These are phyloP conservation scores for Megalonaias nervosa DNA, from an alignment of 1,140 invertebrate species.

Conservation along the genomic window DNA sequence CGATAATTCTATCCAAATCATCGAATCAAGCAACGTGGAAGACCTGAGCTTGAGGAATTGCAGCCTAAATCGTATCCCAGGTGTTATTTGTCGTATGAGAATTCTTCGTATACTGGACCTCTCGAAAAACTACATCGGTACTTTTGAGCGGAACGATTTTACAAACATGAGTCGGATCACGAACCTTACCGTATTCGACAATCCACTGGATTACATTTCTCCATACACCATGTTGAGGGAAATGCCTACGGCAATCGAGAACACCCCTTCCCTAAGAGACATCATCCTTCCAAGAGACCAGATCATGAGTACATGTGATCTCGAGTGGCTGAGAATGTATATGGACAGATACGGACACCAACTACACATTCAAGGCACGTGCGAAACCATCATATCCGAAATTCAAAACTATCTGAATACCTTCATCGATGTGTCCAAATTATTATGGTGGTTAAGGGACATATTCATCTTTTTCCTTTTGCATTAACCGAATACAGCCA, in stretches of 20 bases:
- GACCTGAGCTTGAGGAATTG: constrained; percentile 25
- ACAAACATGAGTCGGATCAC: constrained; percentile 10
- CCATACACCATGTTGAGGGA: constrained; percentile 20
- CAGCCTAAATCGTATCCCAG: constrained; percentile 18
- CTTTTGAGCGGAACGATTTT: constrained; percentile 34
- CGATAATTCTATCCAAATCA: constrained; percentile 19
- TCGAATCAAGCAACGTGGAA: constrained; percentile 7
- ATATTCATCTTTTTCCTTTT: no score
- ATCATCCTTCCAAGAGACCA: constrained; percentile 19
- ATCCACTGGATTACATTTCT: constrained; percentile 30
- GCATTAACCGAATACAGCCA: no score
- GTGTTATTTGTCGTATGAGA: constrained; percentile 14
- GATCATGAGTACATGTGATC: constrained; percentile 29
- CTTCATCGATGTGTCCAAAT: constrained; percentile 24
- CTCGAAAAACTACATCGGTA: constrained; percentile 20
- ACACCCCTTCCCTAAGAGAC: neutral
- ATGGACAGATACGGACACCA: constrained; percentile 14
- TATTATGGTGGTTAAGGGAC: neutral
- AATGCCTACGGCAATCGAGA: constrained; percentile 27
- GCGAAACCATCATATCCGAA: constrained; percentile 22
- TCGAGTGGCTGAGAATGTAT: constrained; percentile 30
- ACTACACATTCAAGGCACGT: constrained; percentile 21
- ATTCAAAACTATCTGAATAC: constrained; percentile 7
- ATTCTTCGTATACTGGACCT: constrained; percentile 17
- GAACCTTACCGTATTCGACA: constrained; percentile 14